Percentiles rank a stretch among this genome's conserved stretches.
Evolutionary conservation across 2,888 invertebrate species (phyloP).

Genomic region (Platypus cylindrus): DNA sequence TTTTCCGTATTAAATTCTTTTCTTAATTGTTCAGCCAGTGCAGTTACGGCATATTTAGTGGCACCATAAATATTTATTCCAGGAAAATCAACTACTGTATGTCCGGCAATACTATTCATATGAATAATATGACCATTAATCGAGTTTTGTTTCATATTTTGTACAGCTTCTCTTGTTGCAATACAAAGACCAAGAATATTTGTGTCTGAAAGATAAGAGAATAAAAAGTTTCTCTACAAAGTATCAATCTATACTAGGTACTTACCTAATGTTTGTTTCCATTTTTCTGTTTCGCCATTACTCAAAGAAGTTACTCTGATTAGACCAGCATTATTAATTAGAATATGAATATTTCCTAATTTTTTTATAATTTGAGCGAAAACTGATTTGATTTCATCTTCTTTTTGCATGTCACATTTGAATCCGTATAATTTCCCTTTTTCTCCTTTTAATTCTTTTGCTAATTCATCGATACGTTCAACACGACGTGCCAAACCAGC

Average conservation of each 20-base stretch:
- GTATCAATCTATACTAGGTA: too few relatives aligned
- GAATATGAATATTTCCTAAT: constrained; percentile 6
- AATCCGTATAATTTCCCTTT: constrained; percentile 26
- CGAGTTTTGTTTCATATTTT: constrained; percentile 16
- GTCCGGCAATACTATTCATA: constrained; percentile 19
- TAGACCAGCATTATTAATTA: constrained; percentile 5
- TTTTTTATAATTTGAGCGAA: constrained; percentile 25
- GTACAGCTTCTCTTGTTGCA: constrained; percentile 19
- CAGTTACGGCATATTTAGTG: constrained; percentile 20
- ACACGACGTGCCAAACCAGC: constrained; percentile 20
- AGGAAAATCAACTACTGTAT: constrained; percentile 13
- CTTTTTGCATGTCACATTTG: constrained; percentile 29
- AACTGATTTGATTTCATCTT: constrained; percentile 25
- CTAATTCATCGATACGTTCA: constrained; percentile 17
- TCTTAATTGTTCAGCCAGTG: constrained; percentile 17
- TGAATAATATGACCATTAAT: constrained; percentile 19
- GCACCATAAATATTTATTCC: constrained; percentile 18
- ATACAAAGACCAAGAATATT: constrained; percentile 20
- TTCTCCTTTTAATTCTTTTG: constrained; percentile 13
- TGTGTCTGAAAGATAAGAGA: constrained; percentile 17
- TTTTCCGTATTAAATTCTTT: constrained; percentile 15
- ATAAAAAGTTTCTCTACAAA: too few relatives aligned
- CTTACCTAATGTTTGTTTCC: constrained; percentile 10
- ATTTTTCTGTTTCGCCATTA: constrained; percentile 7
- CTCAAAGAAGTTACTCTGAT: constrained; percentile 1